Conservation (phyloP, 2,113 vertebrate species). For the Ranitomeya variabilis region DNA sequence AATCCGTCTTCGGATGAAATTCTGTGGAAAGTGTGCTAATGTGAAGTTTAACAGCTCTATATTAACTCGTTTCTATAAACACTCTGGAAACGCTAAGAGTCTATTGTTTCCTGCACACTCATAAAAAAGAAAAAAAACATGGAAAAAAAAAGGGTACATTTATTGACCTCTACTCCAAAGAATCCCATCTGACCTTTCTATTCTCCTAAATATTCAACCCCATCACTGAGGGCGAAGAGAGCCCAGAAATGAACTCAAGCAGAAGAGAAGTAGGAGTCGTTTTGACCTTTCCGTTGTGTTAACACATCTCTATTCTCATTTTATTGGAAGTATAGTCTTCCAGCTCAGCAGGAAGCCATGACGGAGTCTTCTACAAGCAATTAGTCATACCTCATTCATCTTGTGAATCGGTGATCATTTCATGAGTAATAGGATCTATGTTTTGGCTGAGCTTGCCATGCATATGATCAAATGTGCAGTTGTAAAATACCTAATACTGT, state of each 20-base stretch:
- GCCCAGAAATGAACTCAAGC: conserved; percentile 5
- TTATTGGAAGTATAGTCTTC: conserved; percentile 12
- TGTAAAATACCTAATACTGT: neutral
- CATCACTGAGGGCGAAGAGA: conserved; percentile 14
- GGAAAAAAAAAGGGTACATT: neutral
- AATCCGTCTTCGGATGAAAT: conserved; percentile 26
- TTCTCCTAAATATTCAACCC: conserved; percentile 38
- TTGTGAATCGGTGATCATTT: neutral
- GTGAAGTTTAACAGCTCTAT: conserved; percentile 49
- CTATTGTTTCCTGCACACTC: conserved; percentile 37
- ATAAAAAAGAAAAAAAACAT: conserved; percentile 27
- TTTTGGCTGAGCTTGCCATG: neutral
- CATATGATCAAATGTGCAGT: neutral
- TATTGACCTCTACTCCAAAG: conserved; percentile 32
- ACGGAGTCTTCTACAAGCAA: conserved; percentile 19
- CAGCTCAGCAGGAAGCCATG: conserved; percentile 32
- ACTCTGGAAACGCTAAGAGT: conserved; percentile 29
- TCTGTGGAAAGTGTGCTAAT: conserved; percentile 8
- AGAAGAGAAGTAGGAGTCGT: conserved; percentile 36
- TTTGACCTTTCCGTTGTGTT: conserved; percentile 34
- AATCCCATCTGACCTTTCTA: conserved; percentile 50
- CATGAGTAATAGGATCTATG: neutral
- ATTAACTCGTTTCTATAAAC: conserved; percentile 53
- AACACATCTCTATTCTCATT: conserved; percentile 18
- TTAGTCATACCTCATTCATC: conserved; percentile 33